Evolutionary conservation across 2,113 vertebrate genomes (phyloP), one percentile per base, ranked within the genome.

Genomic region (Nothobranchius furzeri): DNA sequence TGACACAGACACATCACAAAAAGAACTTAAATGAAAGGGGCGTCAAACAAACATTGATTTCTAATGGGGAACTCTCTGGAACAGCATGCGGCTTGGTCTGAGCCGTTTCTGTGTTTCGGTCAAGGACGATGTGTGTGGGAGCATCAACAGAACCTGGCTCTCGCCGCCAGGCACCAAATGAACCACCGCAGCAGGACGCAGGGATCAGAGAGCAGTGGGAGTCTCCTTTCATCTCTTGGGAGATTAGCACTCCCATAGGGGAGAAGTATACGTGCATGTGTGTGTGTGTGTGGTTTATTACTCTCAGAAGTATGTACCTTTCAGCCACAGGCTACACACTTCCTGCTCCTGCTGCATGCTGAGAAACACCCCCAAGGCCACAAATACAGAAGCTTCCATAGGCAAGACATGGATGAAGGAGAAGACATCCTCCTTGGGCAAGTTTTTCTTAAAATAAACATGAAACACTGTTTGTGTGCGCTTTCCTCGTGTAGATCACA

Each of bases 21-120:
- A 64, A 67, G 57, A 14, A 51, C 58, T 52, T 79, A 77, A 89
- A 80, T 82, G 76, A 85, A 87, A 86, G 71, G 84, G 75, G 68
- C 43, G 64, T 88, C 78, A 85, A 86, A 86, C 67, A 54, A 73
- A 69, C 87, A 91, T 91, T 20, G 88, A 91, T 91, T 91, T 86
- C 88, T 87, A 86, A 91, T 88, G 76, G 82, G 76, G 64, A 82
- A 78, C 80, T 83, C 86, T 87, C 68, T 62, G 68, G 82, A 87
- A 81, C 86, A 78, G 75, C 70, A 55, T 77, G 82, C 74, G 68
- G 73, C 70, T 67, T 49, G 86, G 78, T 65, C 79, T 67, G 24
- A 76, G 79, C 78, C 82, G 60, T 43, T 15, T 65, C 75, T 78
- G 78, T 6, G 76, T 79, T 76, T 71, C 35, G 64, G 80, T 87